Conservation (phyloP, 2,888 invertebrate genomes). For the Sminthurides aquaticus region DNA sequence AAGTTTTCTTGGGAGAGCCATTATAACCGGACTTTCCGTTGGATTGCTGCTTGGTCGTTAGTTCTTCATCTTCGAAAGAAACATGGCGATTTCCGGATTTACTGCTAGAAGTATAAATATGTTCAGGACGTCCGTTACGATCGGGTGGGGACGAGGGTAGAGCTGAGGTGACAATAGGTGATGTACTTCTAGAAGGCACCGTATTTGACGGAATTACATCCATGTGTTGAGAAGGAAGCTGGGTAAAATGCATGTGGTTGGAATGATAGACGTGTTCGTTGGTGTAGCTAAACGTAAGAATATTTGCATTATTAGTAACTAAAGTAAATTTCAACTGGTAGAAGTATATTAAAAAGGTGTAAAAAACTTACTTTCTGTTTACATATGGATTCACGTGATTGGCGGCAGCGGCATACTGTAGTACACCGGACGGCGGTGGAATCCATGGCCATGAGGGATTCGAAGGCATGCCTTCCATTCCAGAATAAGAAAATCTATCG, state of each 20-base stretch:
- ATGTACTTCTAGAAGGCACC: not conserved
- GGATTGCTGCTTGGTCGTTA: not conserved
- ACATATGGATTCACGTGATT: no score
- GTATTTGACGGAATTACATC: not conserved
- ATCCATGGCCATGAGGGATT: constrained; percentile 31
- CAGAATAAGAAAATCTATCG: constrained; percentile 14
- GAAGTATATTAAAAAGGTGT: no score
- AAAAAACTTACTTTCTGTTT: not conserved
- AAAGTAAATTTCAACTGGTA: no score
- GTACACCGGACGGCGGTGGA: constrained; percentile 27
- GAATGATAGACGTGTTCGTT: not conserved
- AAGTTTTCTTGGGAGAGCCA: not conserved
- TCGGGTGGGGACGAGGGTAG: not conserved
- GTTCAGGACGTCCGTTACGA: not conserved
- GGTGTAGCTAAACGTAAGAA: not conserved
- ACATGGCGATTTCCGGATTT: not conserved
- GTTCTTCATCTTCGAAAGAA: not conserved
- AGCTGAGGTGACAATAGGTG: not conserved
- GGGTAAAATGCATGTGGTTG: constrained; percentile 13
- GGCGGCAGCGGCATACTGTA: constrained; percentile 27
- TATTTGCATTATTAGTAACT: not conserved
- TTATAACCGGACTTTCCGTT: not conserved
- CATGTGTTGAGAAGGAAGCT: not conserved
- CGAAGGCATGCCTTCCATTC: constrained; percentile 14
- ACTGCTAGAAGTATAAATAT: not conserved